These are phyloP conservation scores for Parelbella ahira DNA, from an alignment of 2,888 invertebrate genomes.

Conservation along the genomic window DNA sequence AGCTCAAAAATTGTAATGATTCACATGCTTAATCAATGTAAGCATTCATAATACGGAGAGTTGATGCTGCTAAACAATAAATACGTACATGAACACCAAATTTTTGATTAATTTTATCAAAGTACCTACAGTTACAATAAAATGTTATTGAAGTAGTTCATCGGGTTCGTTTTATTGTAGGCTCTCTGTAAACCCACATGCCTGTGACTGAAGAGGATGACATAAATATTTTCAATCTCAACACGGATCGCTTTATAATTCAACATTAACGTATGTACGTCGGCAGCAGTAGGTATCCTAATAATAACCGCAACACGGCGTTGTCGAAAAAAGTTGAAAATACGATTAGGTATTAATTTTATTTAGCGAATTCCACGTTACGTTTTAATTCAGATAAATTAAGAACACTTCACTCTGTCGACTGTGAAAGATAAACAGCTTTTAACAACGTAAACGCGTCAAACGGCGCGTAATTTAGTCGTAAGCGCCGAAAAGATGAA, in stretches of 20 bases:
- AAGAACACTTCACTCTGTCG: slow-evolving; percentile 27
- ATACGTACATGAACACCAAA: too few species aligned
- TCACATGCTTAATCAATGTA: too few species aligned
- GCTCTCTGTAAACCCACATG: too few species aligned
- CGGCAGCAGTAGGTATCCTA: background rate
- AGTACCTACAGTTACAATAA: too few species aligned
- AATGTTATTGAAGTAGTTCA: too few species aligned
- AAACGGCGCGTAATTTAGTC: slow-evolving; percentile 27
- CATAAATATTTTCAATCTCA: background rate
- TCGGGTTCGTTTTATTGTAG: too few species aligned
- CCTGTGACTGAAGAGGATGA: background rate
- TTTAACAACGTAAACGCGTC: slow-evolving; percentile 27
- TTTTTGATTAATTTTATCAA: too few species aligned
- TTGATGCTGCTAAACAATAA: too few species aligned
- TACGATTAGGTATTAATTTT: slow-evolving; percentile 23
- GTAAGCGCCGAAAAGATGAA: slow-evolving; percentile 16
- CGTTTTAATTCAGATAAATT: slow-evolving; percentile 29
- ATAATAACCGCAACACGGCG: background rate
- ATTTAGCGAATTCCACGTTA: slow-evolving; percentile 23
- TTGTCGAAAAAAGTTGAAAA: slow-evolving; percentile 6
- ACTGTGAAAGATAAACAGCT: slow-evolving; percentile 29
- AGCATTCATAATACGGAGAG: too few species aligned
- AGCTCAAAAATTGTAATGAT: too few species aligned
- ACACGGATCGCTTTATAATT: slow-evolving; percentile 1
- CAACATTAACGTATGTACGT: slow-evolving; percentile 1